Percentiles rank a stretch among this genome's conserved stretches.
phyloP scores from a whole-genome alignment of 2,797 vertebrate genomes.

The Chaenodraco wilsoni region DNA sequence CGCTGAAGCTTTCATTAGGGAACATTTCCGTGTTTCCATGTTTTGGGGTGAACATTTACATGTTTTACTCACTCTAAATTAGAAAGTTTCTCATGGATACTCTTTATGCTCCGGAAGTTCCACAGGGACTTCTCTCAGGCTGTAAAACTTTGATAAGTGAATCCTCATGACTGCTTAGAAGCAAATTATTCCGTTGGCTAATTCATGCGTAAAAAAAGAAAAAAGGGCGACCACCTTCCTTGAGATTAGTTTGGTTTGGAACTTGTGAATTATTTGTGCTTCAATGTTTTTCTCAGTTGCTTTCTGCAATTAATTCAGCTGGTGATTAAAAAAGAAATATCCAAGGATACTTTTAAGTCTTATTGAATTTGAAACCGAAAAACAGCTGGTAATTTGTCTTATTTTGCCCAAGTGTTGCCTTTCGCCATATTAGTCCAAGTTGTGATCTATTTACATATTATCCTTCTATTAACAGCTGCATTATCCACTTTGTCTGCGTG shows the following conservation, averaged over 20 bases:
- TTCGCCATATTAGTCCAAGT: not conserved
- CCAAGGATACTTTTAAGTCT: not conserved
- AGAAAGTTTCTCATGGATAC: conserved; percentile 47
- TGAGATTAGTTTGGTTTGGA: conserved; percentile 3
- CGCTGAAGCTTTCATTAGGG: conserved; percentile 61
- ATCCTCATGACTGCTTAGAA: conserved; percentile 29
- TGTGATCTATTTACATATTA: not conserved
- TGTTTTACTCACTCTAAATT: conserved; percentile 58
- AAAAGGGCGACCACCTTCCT: conserved; percentile 43
- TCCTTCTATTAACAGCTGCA: not conserved
- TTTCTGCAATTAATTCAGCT: conserved; percentile 15
- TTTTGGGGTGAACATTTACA: conserved; percentile 58
- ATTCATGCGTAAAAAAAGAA: conserved; percentile 50
- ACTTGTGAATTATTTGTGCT: conserved; percentile 18
- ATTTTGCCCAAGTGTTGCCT: not conserved
- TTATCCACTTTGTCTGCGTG: not conserved
- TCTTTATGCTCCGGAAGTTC: conserved; percentile 43
- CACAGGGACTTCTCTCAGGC: conserved; percentile 31
- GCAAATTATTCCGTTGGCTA: conserved; percentile 43
- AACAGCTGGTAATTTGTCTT: not conserved
- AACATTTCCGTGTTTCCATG: conserved; percentile 56
- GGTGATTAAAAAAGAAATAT: conserved; percentile 1
- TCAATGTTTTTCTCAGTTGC: conserved; percentile 14
- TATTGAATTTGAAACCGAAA: not conserved
- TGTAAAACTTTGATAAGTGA: conserved; percentile 50